Evolutionary conservation across 2,888 invertebrate genomes (phyloP).

Genomic region (Pachydiplax longipennis): DNA sequence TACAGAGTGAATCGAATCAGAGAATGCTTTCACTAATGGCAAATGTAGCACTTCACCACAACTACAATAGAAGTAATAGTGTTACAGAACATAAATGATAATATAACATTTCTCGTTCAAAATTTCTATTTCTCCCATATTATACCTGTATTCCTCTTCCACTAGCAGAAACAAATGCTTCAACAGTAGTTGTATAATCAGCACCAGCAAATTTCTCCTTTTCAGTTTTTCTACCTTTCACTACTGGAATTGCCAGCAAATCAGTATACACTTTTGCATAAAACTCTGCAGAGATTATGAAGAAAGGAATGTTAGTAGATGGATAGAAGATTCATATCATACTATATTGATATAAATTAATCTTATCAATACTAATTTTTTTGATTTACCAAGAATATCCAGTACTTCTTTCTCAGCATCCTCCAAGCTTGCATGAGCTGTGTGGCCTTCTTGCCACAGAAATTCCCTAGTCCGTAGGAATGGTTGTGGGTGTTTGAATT

Average conservation of each 20-base stretch:
- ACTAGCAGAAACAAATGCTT: constrained; percentile 92
- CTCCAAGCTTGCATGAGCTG: constrained; percentile 82
- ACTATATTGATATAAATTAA: too few species aligned
- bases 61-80: neutral
- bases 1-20: too few species aligned
- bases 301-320: neutral
- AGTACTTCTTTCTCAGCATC: constrained; percentile 92
- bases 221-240: constrained; percentile 94
- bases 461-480: constrained; percentile 98
- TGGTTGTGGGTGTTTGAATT: constrained; percentile 99
- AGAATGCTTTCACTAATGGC: too few species aligned
- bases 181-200: constrained; percentile 96
- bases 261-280: constrained; percentile 92
- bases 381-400: constrained; percentile 71
- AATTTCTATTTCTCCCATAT: neutral
- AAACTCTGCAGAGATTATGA: constrained; percentile 68
- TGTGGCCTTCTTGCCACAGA: constrained; percentile 99
- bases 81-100: too few species aligned
- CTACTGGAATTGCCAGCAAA: constrained; percentile 90
- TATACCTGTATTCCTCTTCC: constrained; percentile 88
- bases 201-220: constrained; percentile 99
- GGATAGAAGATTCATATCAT: too few species aligned
- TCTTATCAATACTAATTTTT: too few species aligned
- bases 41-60: too few species aligned
- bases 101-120: too few species aligned